phyloP scores from a whole-genome alignment of 1,140 invertebrate genomes.

The Dendrolimus punctatus region DNA sequence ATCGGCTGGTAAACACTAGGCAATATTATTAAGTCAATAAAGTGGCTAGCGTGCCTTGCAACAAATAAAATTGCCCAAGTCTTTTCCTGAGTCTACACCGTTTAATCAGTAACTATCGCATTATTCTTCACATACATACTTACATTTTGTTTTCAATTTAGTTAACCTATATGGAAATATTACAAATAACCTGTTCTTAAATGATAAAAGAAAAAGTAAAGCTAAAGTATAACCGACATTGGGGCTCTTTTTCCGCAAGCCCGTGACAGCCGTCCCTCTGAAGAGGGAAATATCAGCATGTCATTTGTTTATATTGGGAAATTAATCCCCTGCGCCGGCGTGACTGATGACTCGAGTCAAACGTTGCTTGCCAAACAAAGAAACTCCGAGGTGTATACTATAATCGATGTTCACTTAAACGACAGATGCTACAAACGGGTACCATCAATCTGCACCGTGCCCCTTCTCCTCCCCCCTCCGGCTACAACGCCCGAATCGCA shows the following conservation, averaged over 20 bases:
- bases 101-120: too few species aligned
- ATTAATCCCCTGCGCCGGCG: conserved; percentile 37
- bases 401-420: conserved; percentile 66
- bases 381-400: conserved; percentile 57
- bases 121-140: too few species aligned
- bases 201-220: conserved; percentile 22
- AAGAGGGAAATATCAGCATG: conserved; percentile 34
- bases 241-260: conserved; percentile 20
- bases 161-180: conserved; percentile 11
- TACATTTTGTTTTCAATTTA: too few species aligned
- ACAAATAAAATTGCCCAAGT: too few species aligned
- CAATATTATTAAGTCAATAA: too few species aligned
- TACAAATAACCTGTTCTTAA: conserved; percentile 20
- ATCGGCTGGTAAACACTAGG: too few species aligned
- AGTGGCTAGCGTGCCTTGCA: too few species aligned
- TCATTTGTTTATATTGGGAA: conserved; percentile 51
- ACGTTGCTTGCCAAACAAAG: conserved; percentile 53
- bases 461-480: conserved; percentile 35
- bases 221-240: conserved; percentile 20
- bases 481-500: conserved; percentile 15
- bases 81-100: too few species aligned
- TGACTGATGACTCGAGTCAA: conserved; percentile 48
- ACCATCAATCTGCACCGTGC: conserved; percentile 60
- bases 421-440: conserved; percentile 67
- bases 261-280: conserved; percentile 12